Percentiles rank a stretch among this genome's conserved stretches.
phyloP scores from a whole-genome alignment of 2,797 vertebrate species.

The Rhabdomys pumilio region DNA sequence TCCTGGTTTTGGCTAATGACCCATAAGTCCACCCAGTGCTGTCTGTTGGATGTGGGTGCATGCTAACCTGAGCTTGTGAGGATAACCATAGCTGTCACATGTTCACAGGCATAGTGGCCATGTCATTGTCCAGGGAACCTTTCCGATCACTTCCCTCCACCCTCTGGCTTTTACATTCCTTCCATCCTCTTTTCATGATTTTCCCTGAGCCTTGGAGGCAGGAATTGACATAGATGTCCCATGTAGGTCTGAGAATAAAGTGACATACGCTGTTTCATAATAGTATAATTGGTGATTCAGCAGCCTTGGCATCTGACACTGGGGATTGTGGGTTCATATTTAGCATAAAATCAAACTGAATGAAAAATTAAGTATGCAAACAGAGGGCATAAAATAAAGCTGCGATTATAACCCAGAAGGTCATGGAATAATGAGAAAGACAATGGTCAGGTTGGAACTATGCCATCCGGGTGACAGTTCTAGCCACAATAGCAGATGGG shows the following conservation, averaged over 20 bases:
- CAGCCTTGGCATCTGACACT: neutral
- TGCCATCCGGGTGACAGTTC: neutral
- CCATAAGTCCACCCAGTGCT: neutral
- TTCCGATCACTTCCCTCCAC: neutral
- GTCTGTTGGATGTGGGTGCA: neutral
- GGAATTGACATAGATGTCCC: neutral
- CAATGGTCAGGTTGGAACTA: neutral
- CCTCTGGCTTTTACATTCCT: neutral
- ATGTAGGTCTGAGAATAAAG: neutral
- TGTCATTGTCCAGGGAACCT: too few species aligned
- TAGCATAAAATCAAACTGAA: neutral
- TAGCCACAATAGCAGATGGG: neutral
- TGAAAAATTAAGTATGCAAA: neutral
- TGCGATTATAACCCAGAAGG: neutral
- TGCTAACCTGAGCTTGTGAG: neutral
- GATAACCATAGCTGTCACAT: neutral
- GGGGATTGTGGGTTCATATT: neutral
- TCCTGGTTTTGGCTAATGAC: too few species aligned
- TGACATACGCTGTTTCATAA: neutral
- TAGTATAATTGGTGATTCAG: neutral
- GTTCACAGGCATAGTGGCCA: neutral
- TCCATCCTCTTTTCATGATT: neutral
- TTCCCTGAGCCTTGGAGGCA: neutral
- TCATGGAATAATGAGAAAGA: neutral
- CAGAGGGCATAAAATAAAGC: neutral